Evolutionary conservation across 1,140 invertebrate species (phyloP), one percentile per base, ranked within the genome.

Genomic region (Drosophila kanapiae): DNA sequence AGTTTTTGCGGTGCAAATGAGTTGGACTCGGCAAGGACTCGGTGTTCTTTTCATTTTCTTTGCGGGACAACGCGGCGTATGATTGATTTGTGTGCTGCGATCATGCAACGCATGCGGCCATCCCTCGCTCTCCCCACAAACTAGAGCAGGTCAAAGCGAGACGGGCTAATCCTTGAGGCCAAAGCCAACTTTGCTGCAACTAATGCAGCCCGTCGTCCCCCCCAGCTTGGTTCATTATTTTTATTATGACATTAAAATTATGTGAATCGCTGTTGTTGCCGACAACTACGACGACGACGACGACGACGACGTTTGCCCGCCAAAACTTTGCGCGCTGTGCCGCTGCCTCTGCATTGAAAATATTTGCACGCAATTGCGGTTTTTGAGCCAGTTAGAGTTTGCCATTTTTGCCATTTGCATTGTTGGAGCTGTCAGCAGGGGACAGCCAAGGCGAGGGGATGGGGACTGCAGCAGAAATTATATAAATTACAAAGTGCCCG

Each of bases 181-280:
- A 42, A 33, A 59, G 67, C 11, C 42, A 72, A 74, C 43, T 74
- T 54, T 56, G 5, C 7, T 58, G 35, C 65, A 75, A 72, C 68
- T 72, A 75, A 76, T 65, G 71, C 74, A 68, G 38, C n/a, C 27
- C 60, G 31, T 27, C 47, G n/a, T 2, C 16, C 49, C 49, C 51
- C 23, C 29, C 43, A 43, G 49, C 33, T 58, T 48, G 47, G 35
- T 76, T 85, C 64, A 65, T 75, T 78, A 79, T 67, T 80, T 87
- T 90, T 90, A 88, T 88, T 88, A 88, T 88, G 84, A 90, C 84
- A 88, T 88, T 88, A 90, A 88, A 88, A 90, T 88, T 88, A 90
- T 88, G 85, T 82, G 68, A 87, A 62, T 80, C 78, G 74, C 61
- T 59, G 51, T 70, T 49, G 62, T 29, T 54, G 48, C 48, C 43